phyloP scores from a whole-genome alignment of 2,113 vertebrate species.

The Glareola pratincola region DNA sequence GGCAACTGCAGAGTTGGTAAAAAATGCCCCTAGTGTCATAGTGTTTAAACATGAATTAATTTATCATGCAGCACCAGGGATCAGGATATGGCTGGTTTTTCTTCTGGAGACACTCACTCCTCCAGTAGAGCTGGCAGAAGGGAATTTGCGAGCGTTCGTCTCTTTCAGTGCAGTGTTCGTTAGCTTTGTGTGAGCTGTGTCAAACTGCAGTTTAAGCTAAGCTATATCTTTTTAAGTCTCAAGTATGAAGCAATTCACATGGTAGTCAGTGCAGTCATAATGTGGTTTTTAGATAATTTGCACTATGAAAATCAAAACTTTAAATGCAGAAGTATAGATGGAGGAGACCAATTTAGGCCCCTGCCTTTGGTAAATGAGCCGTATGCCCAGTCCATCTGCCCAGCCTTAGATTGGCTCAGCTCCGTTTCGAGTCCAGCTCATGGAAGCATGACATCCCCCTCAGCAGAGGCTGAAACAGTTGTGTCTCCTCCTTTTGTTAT shows the following conservation, averaged over 20 bases:
- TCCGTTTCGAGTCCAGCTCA: neutral
- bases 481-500: neutral
- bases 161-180: neutral
- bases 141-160: neutral
- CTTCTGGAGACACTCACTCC: neutral
- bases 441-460: neutral
- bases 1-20: conserved; percentile 32
- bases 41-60: conserved; percentile 29
- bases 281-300: neutral
- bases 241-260: neutral
- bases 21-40: conserved; percentile 6
- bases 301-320: neutral
- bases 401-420: neutral
- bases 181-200: neutral
- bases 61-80: neutral
- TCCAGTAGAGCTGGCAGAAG: neutral
- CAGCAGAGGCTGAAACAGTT: neutral
- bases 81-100: neutral
- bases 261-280: neutral
- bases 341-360: neutral
- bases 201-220: neutral
- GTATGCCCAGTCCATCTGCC: neutral
- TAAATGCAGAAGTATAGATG: neutral
- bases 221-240: neutral
- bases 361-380: neutral